Base-by-base conservation (phyloP, 2,888 invertebrate species). In the Acanthococcus lagerstroemiae region DNA sequence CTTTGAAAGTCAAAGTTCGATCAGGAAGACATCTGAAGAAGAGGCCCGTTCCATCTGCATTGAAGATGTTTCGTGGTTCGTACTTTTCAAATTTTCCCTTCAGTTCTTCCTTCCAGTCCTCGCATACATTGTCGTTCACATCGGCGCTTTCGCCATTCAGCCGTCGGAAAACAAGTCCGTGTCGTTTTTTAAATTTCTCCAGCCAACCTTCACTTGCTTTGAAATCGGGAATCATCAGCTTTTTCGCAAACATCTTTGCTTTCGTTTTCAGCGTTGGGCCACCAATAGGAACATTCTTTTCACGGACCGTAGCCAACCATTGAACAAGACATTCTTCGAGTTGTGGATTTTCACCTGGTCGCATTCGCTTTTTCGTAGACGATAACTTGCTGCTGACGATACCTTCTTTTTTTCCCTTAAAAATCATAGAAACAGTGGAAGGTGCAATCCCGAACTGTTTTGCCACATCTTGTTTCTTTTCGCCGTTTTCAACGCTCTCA, bases 31-130 rank as follows among this genome's bases (percentile, higher is more conserved):
- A 68, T 67, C 71, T 71, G 63, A 68, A 72, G 68, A 71, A 72
- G 17, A 73, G 63, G 15, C 69, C 71, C 24, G 71, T 73, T 69
- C 74, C 72, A 67, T 73, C 72, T 6, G 72, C 70, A 65, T 73
- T 73, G 63, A 71, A 73, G 58, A 73, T 69, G 60, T 72, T 69
- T 45, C 68, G 58, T 27, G 69, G 68, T 68, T 70, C 58, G 65
- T 72, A 71, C 56, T 68, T 55, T 70, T 72, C 70, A 55, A 71
- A 60, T 61, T 68, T 55, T 50, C 67, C 65, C 65, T 58, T 63
- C 61, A 69, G 45, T 67, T 69, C 63, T 55, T 45, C 56, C 55
- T 63, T 58, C 69, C 69, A 71, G 22, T 70, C 54, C 24, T 21
- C 27, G 54, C 67, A 70, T 22, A 68, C 61, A 26, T 55, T 21